These are phyloP conservation scores for Carettochelys insculpta DNA, from an alignment of 2,113 vertebrate species.

Conservation along the genomic window DNA sequence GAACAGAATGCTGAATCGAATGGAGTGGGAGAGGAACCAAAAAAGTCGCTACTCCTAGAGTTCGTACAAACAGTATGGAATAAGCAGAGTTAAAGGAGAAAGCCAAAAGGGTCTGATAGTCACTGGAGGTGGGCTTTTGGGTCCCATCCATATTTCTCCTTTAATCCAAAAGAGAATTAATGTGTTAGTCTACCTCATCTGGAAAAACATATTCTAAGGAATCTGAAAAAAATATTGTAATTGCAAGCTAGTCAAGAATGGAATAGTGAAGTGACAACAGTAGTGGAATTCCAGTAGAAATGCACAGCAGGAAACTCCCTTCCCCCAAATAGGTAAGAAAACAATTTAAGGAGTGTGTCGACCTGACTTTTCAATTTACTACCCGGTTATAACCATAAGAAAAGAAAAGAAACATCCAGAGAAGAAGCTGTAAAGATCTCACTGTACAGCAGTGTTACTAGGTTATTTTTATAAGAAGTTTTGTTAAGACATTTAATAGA, in stretches of 20 bases:
- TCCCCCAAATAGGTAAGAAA: accelerated
- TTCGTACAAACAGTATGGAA: not conserved
- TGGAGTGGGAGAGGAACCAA: accelerated
- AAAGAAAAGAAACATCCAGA: accelerated
- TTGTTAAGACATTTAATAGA: not conserved
- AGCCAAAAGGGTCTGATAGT: accelerated
- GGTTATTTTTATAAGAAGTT: not conserved
- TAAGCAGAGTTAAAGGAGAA: not conserved
- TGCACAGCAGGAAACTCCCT: accelerated
- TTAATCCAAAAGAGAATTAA: accelerated
- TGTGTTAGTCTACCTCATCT: not conserved
- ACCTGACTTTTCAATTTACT: accelerated
- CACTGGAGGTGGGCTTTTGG: accelerated
- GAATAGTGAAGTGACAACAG: accelerated
- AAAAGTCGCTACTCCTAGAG: not conserved
- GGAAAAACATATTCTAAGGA: not conserved
- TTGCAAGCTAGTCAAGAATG: no score
- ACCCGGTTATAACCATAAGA: accelerated
- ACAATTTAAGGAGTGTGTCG: accelerated
- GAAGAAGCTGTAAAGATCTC: accelerated
- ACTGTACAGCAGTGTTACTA: not conserved
- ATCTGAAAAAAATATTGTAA: no score
- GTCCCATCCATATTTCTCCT: accelerated
- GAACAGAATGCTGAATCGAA: accelerated
- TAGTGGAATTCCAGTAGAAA: not conserved